Conservation (phyloP, 2,888 invertebrate species). For the Argyra leucocephala region DNA sequence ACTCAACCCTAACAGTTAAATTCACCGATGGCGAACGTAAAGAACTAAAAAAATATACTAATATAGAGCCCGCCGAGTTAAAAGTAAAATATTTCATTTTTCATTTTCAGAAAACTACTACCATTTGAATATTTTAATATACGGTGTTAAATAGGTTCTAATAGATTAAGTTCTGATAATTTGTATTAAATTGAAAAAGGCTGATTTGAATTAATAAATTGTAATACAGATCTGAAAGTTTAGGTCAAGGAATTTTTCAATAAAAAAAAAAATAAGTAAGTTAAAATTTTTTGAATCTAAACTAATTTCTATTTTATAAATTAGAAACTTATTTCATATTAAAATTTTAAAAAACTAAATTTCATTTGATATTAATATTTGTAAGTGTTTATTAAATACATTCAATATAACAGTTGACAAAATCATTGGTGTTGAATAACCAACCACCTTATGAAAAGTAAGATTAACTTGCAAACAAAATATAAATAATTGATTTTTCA, state of each 20-base stretch:
- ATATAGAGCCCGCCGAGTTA: background rate
- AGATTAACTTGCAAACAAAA: no score
- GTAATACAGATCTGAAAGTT: background rate
- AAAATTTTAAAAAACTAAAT: no score
- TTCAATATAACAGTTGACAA: background rate
- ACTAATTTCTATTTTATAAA: no score
- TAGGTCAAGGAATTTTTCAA: background rate
- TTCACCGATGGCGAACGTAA: background rate
- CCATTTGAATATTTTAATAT: background rate
- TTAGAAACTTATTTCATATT: no score
- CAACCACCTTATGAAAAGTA: conserved; percentile 6
- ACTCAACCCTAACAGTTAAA: background rate
- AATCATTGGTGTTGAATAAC: background rate
- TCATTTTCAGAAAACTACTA: background rate
- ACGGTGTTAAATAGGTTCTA: no score
- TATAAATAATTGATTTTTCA: conserved; percentile 6
- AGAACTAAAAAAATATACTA: background rate
- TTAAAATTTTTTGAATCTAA: background rate
- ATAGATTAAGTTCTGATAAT: no score
- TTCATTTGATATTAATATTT: no score
- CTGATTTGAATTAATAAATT: no score
- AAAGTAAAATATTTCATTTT: background rate
- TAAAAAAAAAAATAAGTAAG: background rate
- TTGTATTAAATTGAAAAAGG: no score
- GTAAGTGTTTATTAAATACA: no score